phyloP scores from a whole-genome alignment of 2,113 vertebrate species.

The Epinephelus moara region DNA sequence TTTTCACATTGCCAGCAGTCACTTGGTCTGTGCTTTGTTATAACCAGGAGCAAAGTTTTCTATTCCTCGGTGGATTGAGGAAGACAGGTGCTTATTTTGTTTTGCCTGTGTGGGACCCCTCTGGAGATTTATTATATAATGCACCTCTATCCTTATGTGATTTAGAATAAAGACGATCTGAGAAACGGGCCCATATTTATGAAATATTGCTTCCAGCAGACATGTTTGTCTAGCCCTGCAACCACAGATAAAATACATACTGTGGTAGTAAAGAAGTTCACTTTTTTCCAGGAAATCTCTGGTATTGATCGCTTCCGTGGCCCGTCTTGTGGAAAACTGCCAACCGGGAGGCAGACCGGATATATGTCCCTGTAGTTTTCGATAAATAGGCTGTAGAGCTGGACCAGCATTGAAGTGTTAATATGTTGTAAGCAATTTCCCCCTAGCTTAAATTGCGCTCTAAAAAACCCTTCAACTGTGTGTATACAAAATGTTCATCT shows the following conservation, averaged over 20 bases:
- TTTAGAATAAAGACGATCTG: conserved; percentile 24
- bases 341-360: neutral
- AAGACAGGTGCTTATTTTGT: neutral
- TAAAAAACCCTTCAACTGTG: neutral
- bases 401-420: conserved; percentile 1
- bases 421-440: conserved; percentile 3
- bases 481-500: neutral
- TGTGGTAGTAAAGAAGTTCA: neutral
- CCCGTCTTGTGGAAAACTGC: neutral
- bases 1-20: conserved; percentile 1
- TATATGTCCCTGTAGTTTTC: neutral
- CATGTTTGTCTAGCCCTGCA: conserved; percentile 6
- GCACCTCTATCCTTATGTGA: neutral
- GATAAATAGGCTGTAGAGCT: neutral
- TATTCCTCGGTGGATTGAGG: neutral
- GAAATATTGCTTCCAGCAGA: neutral
- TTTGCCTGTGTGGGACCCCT: neutral
- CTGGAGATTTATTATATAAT: conserved; percentile 41
- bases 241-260: neutral
- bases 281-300: neutral
- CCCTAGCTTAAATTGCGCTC: neutral
- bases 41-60: conserved; percentile 5
- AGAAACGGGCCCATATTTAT: conserved; percentile 18
- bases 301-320: neutral
- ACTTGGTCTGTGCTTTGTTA: neutral